phyloP scores from a whole-genome alignment of 2,113 vertebrate species.

The Ginglymostoma cirratum region DNA sequence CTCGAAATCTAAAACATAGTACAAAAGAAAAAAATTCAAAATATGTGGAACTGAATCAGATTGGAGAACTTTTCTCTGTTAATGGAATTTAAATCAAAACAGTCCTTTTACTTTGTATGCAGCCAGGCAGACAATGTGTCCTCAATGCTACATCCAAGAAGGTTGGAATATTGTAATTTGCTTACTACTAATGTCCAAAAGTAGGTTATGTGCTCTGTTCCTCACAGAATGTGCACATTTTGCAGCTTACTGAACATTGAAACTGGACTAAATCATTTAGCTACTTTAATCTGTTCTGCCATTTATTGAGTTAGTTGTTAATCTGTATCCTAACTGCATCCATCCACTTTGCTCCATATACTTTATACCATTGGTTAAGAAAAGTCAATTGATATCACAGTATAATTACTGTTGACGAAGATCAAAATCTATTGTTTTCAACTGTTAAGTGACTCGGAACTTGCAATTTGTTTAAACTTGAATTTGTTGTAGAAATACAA shows the following conservation, averaged over 20 bases:
- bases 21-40: not conserved
- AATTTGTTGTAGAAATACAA: not conserved
- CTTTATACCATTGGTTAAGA: not conserved
- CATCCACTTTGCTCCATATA: not conserved
- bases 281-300: not conserved
- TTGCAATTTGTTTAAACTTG: not conserved
- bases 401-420: not conserved
- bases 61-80: not conserved
- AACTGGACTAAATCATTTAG: not conserved
- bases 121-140: not conserved
- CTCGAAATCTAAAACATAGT: not conserved
- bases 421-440: not conserved
- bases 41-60: not conserved
- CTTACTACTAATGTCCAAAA: not conserved
- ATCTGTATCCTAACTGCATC: not conserved
- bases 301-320: not conserved
- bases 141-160: not conserved
- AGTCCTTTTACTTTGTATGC: not conserved
- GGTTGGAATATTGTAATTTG: not conserved
- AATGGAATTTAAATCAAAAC: not conserved
- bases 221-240: not conserved
- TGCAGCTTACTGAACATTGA: not conserved
- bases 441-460: not conserved
- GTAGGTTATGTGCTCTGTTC: not conserved
- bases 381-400: not conserved